A percentile compares a stretch with the other conserved stretches of the same genome.
Conservation (phyloP, 2,113 vertebrate genomes). For the Boulengeromyrus knoepffleri region DNA sequence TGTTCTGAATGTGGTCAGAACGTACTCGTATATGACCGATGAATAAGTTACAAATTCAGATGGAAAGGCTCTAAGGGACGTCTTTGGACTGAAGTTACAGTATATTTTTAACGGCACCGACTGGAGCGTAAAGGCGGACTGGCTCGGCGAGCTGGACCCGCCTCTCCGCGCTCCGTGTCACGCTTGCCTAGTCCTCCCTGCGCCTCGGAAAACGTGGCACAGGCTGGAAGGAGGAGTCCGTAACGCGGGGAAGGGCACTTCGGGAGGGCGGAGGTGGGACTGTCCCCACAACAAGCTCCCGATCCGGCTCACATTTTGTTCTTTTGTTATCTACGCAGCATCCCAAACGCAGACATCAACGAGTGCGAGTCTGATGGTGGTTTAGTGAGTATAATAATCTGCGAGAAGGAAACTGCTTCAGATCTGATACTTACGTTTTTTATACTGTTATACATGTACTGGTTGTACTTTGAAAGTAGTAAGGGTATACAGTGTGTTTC, state of each 20-base stretch:
- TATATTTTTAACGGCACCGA: neutral
- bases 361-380: neutral
- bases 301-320: neutral
- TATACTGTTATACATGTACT: no score
- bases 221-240: neutral
- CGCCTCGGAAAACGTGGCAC: slow-evolving; percentile 1
- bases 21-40: neutral
- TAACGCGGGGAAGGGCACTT: neutral
- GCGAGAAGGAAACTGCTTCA: neutral
- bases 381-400: slow-evolving; percentile 5
- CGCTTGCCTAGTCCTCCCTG: neutral
- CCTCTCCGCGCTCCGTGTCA: neutral
- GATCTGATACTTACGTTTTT: neutral
- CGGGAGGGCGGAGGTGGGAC: neutral
- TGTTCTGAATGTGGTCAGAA: neutral
- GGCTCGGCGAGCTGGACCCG: neutral
- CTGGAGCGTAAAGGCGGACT: neutral
- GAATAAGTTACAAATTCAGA: neutral
- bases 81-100: neutral
- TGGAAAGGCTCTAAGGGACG: neutral
- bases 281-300: neutral
- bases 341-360: neutral
- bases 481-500: neutral
- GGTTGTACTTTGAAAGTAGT: neutral
- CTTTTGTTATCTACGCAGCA: slow-evolving; percentile 11